Evolutionary conservation across 2,888 invertebrate species (phyloP).

Genomic region (Dryomyza anilis): DNA sequence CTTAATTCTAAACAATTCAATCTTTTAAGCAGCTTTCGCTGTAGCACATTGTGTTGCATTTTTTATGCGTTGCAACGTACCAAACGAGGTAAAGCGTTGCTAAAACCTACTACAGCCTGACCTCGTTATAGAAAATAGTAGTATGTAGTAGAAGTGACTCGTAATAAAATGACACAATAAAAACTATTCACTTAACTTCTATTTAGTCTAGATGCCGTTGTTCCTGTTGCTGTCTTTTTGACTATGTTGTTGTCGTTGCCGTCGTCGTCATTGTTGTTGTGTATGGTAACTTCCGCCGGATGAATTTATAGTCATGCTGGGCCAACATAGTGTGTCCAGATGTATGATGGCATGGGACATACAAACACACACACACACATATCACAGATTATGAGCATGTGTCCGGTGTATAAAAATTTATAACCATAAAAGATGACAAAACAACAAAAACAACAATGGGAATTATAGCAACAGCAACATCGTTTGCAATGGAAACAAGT

Average conservation of each 20-base stretch:
- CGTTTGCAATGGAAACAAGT: not conserved
- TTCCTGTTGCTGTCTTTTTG: not conserved
- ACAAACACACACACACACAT: not conserved
- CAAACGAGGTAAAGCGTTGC: too few species aligned
- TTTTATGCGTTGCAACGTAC: too few species aligned
- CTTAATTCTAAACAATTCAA: too few species aligned
- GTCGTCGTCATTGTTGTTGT: not conserved
- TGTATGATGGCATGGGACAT: constrained; percentile 39
- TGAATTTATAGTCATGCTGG: constrained; percentile 38
- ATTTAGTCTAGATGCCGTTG: not conserved
- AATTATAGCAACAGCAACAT: constrained; percentile 36
- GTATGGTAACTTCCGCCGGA: constrained; percentile 35
- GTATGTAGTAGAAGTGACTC: too few species aligned
- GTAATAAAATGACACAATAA: too few species aligned
- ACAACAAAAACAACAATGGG: constrained; percentile 2
- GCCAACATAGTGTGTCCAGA: constrained; percentile 40
- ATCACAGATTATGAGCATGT: constrained; percentile 53
- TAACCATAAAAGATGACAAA: constrained; percentile 42
- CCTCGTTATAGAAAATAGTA: too few species aligned
- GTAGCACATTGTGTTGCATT: too few species aligned
- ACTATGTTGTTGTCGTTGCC: not conserved
- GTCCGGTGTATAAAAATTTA: constrained; percentile 52
- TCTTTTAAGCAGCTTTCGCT: too few species aligned
- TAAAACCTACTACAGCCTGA: too few species aligned
- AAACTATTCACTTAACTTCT: constrained; percentile 19